A percentile compares a stretch with the other conserved stretches of the same genome.
These are phyloP conservation scores for Rhynchophorus ferrugineus DNA, from an alignment of 1,140 invertebrate species.

Conservation along the genomic window DNA sequence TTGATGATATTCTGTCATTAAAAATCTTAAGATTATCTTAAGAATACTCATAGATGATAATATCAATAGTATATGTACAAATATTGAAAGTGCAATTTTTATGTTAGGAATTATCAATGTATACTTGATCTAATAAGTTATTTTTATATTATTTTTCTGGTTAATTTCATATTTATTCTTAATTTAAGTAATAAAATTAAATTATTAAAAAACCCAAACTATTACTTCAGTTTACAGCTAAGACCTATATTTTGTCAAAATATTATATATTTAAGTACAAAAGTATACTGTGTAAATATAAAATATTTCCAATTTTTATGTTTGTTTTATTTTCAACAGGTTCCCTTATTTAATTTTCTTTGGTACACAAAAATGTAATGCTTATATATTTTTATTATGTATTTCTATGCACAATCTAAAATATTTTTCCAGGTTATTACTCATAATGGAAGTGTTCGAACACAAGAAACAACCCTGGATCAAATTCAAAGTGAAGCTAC, in stretches of 20 bases:
- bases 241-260: constrained; percentile 13
- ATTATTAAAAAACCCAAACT: too few relatives aligned
- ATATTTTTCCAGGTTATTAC: constrained; percentile 37
- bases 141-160: constrained; percentile 5
- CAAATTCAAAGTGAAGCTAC: constrained; percentile 37
- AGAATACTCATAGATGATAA: neutral
- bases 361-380: too few relatives aligned
- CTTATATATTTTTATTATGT: neutral
- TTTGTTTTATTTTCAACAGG: constrained; percentile 26
- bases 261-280: constrained; percentile 23
- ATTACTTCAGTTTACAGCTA: too few relatives aligned
- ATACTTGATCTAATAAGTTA: constrained; percentile 3
- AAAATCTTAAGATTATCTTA: neutral
- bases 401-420: constrained; percentile 1
- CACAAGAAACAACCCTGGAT: constrained; percentile 46
- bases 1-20: neutral
- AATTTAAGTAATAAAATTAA: neutral
- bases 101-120: constrained; percentile 9
- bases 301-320: constrained; percentile 21
- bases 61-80: neutral
- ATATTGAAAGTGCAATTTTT: constrained; percentile 11
- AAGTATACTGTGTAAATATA: constrained; percentile 27
- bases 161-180: neutral
- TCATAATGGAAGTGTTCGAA: constrained; percentile 46
- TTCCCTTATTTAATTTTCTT: constrained; percentile 2